These are phyloP conservation scores for Sminthopsis crassicaudata DNA, from an alignment of 2,113 vertebrate genomes.

Conservation along the genomic window DNA sequence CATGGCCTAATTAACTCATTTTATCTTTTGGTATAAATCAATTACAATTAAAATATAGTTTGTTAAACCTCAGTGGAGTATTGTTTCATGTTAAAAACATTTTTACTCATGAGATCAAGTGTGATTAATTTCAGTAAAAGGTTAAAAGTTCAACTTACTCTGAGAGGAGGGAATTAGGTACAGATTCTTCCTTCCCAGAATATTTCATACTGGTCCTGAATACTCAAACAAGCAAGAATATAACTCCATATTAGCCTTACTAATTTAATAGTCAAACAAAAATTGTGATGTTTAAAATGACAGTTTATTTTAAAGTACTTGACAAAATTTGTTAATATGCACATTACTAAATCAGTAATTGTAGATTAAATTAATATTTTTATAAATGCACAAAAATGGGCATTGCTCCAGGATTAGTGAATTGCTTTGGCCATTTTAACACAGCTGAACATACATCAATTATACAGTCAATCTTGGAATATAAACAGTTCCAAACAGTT, in stretches of 20 bases:
- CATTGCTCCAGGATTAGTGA: not conserved
- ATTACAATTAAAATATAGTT: constrained; percentile 88
- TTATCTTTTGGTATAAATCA: constrained; percentile 86
- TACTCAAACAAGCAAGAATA: not conserved
- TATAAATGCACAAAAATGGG: not conserved
- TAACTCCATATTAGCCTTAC: not conserved
- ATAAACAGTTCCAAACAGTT: not conserved
- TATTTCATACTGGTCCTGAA: constrained; percentile 36
- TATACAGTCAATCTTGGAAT: not conserved
- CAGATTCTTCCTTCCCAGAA: constrained; percentile 43
- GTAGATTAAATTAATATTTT: constrained; percentile 16
- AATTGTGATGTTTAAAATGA: not conserved
- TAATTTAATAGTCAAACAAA: constrained; percentile 31
- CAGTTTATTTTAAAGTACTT: not conserved
- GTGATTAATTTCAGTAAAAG: constrained; percentile 85
- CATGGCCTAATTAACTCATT: constrained; percentile 85
- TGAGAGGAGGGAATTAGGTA: constrained; percentile 70
- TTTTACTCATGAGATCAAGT: constrained; percentile 85
- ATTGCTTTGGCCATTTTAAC: not conserved
- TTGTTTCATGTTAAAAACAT: constrained; percentile 84
- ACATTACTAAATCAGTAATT: not conserved
- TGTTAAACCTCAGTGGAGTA: constrained; percentile 81
- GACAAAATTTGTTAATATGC: constrained; percentile 12
- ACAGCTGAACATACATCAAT: not conserved
- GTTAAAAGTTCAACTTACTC: constrained; percentile 82